These are phyloP conservation scores for Boloria euphrosyne DNA, from an alignment of 2,888 invertebrate genomes.

Conservation along the genomic window DNA sequence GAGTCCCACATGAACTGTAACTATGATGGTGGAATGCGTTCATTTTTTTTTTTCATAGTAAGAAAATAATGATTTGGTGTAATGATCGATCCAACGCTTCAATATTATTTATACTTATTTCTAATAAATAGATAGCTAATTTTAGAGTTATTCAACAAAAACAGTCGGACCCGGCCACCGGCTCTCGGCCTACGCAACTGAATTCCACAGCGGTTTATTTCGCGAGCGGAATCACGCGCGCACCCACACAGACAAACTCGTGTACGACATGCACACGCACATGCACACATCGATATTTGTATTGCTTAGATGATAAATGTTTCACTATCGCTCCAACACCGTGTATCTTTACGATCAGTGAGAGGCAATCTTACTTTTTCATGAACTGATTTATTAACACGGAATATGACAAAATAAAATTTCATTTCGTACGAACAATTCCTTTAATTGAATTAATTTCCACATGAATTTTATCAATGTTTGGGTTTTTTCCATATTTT, in stretches of 20 bases:
- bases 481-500: too few species aligned
- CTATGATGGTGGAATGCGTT: too few species aligned
- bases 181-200: slow-evolving; percentile 30
- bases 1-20: too few species aligned
- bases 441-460: too few species aligned
- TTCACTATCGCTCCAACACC: slow-evolving; percentile 23
- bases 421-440: too few species aligned
- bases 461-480: too few species aligned
- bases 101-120: too few species aligned
- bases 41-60: too few species aligned
- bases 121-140: background rate
- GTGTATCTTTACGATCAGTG: background rate
- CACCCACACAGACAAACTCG: slow-evolving; percentile 5
- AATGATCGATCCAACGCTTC: slow-evolving; percentile 15
- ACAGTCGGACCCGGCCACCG: slow-evolving; percentile 7
- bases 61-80: background rate
- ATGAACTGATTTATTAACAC: slow-evolving; percentile 19
- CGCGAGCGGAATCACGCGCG: slow-evolving; percentile 27
- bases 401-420: background rate
- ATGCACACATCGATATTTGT: slow-evolving; percentile 31
- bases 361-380: slow-evolving; percentile 18
- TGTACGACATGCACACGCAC: slow-evolving; percentile 1
- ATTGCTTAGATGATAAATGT: slow-evolving; percentile 42
- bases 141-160: background rate
- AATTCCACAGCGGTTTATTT: slow-evolving; percentile 36